Percentiles rank a stretch among this genome's conserved stretches.
Conservation (phyloP, 2,797 vertebrate genomes). For the Manis pentadactyla region DNA sequence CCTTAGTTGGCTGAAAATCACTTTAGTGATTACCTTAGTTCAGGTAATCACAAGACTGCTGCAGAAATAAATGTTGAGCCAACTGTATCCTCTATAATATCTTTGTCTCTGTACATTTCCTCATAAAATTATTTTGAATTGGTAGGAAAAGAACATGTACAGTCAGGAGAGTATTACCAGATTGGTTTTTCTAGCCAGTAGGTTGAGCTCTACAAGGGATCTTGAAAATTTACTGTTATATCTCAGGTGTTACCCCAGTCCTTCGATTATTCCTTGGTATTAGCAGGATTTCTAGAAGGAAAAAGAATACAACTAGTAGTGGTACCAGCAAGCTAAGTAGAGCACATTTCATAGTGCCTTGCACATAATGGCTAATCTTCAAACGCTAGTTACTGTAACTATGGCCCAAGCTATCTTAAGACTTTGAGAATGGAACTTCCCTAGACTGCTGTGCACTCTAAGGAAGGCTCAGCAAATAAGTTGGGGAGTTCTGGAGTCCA, state of each 20-base stretch:
- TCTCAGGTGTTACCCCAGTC: background rate
- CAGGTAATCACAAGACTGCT: background rate
- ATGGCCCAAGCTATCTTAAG: background rate
- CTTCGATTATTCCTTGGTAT: constrained; percentile 7
- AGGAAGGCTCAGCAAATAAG: background rate
- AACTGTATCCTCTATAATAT: constrained; percentile 30
- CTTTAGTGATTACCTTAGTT: too few relatives aligned
- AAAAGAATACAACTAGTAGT: background rate
- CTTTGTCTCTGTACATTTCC: constrained; percentile 47
- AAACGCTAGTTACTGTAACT: background rate
- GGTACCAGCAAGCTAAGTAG: background rate
- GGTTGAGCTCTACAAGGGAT: background rate
- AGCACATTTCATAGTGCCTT: background rate
- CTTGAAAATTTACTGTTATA: background rate
- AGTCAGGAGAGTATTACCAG: background rate
- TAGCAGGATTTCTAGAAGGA: constrained; percentile 1
- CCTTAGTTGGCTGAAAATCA: constrained; percentile 21
- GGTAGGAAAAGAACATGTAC: constrained; percentile 46
- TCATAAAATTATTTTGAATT: constrained; percentile 55
- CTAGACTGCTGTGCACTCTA: background rate
- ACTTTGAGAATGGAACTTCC: background rate
- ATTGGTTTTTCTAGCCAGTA: background rate
- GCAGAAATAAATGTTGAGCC: constrained; percentile 14
- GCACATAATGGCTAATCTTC: background rate
- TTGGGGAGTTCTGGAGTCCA: background rate